Conservation (phyloP, 2,797 vertebrate species). For the Triplophysa bombifrons region DNA sequence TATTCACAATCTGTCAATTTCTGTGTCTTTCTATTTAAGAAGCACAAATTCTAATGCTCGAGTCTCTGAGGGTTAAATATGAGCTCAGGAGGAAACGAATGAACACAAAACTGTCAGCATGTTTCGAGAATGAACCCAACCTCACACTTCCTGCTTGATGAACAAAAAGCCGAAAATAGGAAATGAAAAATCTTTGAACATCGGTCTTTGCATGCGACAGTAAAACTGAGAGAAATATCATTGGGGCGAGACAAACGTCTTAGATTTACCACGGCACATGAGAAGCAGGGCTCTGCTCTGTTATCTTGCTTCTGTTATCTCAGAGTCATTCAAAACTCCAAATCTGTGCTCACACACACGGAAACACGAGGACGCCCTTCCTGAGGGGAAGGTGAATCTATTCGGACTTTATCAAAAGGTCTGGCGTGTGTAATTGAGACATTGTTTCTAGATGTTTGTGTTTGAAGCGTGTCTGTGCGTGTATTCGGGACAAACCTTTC, state of each 20-base stretch:
- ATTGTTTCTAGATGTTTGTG: conserved; percentile 29
- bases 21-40: neutral
- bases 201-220: neutral
- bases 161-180: conserved; percentile 51
- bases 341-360: conserved; percentile 27
- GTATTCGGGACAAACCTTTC: neutral
- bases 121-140: conserved; percentile 50
- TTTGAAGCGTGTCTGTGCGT: neutral
- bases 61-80: neutral
- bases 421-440: conserved; percentile 11
- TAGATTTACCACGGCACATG: conserved; percentile 43
- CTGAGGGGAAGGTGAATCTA: conserved; percentile 38
- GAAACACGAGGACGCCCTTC: conserved; percentile 33
- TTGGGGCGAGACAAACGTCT: neutral
- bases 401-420: conserved; percentile 9
- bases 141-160: conserved; percentile 68
- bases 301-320: conserved; percentile 37
- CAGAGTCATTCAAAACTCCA: neutral
- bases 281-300: conserved; percentile 36
- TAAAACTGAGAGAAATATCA: neutral
- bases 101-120: conserved; percentile 14
- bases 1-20: too few species aligned
- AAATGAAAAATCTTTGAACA: conserved; percentile 54
- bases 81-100: conserved; percentile 15
- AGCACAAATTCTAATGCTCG: neutral